A percentile compares a stretch with the other conserved stretches of the same genome.
phyloP scores from a whole-genome alignment of 1,140 invertebrate genomes.

The Drosophila funebris region DNA sequence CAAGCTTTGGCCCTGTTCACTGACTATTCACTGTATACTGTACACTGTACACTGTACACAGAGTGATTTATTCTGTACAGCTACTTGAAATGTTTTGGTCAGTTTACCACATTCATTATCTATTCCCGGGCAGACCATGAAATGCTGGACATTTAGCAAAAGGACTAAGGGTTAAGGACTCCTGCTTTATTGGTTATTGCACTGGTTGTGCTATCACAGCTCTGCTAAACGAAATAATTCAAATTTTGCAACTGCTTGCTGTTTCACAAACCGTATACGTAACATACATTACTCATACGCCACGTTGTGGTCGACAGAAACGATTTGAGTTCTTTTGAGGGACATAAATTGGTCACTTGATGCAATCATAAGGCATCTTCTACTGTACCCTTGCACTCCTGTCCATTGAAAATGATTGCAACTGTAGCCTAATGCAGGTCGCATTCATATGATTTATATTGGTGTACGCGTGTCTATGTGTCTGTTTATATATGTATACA shows the following conservation, averaged over 20 bases:
- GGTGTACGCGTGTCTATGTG: slow-evolving; percentile 11
- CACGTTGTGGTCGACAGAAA: neutral
- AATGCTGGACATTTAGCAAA: neutral
- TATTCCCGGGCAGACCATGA: neutral
- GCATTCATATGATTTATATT: slow-evolving; percentile 48
- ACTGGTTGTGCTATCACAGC: neutral
- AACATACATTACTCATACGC: slow-evolving; percentile 31
- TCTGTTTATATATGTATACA: slow-evolving; percentile 42
- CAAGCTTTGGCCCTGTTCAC: no score
- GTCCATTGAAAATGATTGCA: slow-evolving; percentile 57
- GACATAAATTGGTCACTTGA: slow-evolving; percentile 63
- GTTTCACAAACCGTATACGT: slow-evolving; percentile 22
- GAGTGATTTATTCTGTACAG: slow-evolving; percentile 20
- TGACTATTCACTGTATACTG: neutral
- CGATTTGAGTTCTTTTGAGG: slow-evolving; percentile 1
- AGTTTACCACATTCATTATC: slow-evolving; percentile 18
- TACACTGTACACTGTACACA: neutral
- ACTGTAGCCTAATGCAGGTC: slow-evolving; percentile 30
- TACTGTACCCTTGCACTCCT: no score
- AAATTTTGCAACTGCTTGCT: slow-evolving; percentile 19
- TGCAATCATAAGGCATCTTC: slow-evolving; percentile 73
- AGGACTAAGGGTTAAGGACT: neutral
- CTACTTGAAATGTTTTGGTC: slow-evolving; percentile 16
- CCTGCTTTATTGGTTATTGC: slow-evolving; percentile 6
- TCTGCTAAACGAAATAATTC: neutral